Percentiles rank a stretch among this genome's conserved stretches.
phyloP scores from a whole-genome alignment of 1,140 invertebrate species.

The Thalassaphorura encarpata region DNA sequence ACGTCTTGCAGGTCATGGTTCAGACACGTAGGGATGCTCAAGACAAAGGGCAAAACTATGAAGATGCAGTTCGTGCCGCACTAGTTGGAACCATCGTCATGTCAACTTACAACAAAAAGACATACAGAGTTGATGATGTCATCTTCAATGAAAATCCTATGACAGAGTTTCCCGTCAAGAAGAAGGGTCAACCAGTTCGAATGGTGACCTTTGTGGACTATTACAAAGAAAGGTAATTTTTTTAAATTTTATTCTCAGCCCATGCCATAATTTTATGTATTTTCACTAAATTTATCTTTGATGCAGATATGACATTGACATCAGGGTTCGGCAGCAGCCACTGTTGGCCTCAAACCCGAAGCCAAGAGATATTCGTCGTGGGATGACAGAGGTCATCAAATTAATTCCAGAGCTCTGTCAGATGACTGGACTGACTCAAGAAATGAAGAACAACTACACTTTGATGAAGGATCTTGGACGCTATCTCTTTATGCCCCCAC shows the following conservation, averaged over 20 bases:
- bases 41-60: slow-evolving; percentile 24
- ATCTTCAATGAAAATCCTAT: background rate
- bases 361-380: slow-evolving; percentile 9
- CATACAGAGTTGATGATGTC: slow-evolving; percentile 13
- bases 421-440: slow-evolving; percentile 58
- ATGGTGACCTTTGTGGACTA: slow-evolving; percentile 5
- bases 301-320: background rate
- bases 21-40: slow-evolving; percentile 33
- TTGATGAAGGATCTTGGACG: slow-evolving; percentile 70
- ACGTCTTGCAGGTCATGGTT: slow-evolving; percentile 9
- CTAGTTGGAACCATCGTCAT: slow-evolving; percentile 16
- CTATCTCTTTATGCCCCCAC: slow-evolving; percentile 65
- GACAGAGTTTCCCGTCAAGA: background rate
- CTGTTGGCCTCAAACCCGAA: slow-evolving; percentile 12
- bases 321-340: slow-evolving; percentile 4
- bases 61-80: background rate
- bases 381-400: background rate
- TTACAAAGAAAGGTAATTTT: background rate
- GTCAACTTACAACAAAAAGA: slow-evolving; percentile 18
- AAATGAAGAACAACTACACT: slow-evolving; percentile 44
- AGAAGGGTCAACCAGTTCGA: background rate
- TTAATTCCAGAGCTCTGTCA: slow-evolving; percentile 73
- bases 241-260: background rate
- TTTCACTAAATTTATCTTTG: background rate
- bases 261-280: background rate